Percentiles rank a stretch among this genome's conserved stretches.
Conservation (phyloP, 2,888 invertebrate species). For the Tinea trinotella region DNA sequence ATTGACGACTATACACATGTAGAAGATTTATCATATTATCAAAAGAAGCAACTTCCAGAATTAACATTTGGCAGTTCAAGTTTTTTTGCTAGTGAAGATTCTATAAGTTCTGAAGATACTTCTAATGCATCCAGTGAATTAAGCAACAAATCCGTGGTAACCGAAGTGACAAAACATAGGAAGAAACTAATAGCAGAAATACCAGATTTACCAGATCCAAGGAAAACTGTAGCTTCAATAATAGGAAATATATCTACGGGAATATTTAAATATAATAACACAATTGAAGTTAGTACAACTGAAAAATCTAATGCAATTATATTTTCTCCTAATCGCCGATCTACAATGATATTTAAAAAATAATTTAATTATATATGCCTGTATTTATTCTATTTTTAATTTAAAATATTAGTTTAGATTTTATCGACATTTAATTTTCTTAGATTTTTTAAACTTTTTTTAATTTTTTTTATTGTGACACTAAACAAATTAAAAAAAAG, state of each 20-base stretch:
- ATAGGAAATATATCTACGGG: constrained; percentile 37
- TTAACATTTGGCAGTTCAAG: not conserved
- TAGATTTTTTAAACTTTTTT: too few species aligned
- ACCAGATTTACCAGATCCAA: constrained; percentile 42
- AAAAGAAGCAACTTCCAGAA: not conserved
- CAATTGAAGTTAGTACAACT: not conserved
- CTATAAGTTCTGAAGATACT: not conserved
- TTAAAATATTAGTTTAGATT: too few species aligned
- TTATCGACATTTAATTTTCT: too few species aligned
- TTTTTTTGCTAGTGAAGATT: not conserved
- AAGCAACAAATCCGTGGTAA: not conserved
- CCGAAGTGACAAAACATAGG: too few species aligned
- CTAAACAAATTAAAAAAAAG: too few species aligned
- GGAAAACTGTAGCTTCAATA: constrained; percentile 36
- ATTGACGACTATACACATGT: constrained; percentile 7
- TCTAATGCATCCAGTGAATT: not conserved
- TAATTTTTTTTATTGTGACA: too few species aligned
- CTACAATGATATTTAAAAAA: not conserved
- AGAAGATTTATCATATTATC: constrained; percentile 2
- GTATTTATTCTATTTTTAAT: not conserved
- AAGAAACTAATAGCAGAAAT: constrained; percentile 37
- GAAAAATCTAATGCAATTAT: not conserved
- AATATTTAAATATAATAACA: not conserved
- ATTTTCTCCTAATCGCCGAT: not conserved
- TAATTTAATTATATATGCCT: not conserved